phyloP scores from a whole-genome alignment of 2,797 vertebrate species.

The Lepidocolaptes lacrymiger region DNA sequence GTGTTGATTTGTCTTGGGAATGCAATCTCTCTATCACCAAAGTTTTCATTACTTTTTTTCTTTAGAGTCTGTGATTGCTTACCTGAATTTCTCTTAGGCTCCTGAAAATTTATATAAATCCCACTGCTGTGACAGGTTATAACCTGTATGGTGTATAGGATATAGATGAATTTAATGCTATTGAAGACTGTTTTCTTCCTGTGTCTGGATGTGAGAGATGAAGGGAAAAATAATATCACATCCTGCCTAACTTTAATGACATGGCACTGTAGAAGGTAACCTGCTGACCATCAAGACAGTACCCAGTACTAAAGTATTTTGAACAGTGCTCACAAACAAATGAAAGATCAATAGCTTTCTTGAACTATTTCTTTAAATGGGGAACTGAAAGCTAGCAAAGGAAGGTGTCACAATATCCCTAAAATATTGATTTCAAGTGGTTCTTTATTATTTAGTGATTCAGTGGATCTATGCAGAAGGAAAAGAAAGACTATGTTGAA shows the following conservation, averaged over 20 bases:
- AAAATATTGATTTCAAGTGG: neutral
- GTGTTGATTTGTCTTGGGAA: constrained; percentile 35
- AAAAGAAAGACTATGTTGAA: neutral
- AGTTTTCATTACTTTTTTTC: neutral
- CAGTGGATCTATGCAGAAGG: neutral
- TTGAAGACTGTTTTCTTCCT: neutral
- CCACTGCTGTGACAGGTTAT: constrained; percentile 4
- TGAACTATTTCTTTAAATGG: neutral
- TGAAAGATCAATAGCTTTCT: neutral
- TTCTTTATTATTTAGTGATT: neutral
- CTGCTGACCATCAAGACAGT: neutral
- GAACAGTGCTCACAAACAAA: neutral
- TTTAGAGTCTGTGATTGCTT: neutral
- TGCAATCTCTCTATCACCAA: neutral
- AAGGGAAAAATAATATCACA: neutral
- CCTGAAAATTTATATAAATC: constrained; percentile 36
- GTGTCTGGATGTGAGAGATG: neutral
- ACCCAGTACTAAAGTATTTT: neutral
- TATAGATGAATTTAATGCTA: constrained; percentile 23
- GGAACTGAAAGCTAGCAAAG: neutral
- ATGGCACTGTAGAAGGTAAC: neutral
- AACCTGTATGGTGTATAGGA: neutral
- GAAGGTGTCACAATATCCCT: neutral
- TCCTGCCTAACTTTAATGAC: neutral
- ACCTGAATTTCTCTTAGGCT: neutral